Conservation (phyloP, 2,888 invertebrate genomes). For the Copidosoma aretas region DNA sequence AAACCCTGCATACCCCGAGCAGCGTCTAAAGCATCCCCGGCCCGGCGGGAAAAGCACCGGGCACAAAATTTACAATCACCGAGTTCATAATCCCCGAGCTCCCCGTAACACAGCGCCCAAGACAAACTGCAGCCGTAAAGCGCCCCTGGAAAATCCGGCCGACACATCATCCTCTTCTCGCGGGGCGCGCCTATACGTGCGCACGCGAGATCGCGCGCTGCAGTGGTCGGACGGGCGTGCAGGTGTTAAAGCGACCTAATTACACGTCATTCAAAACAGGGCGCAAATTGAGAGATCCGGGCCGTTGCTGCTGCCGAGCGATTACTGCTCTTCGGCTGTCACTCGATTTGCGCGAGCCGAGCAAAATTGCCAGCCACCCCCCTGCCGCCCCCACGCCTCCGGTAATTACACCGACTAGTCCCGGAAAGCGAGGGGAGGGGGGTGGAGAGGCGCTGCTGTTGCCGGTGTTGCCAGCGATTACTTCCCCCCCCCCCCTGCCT, state of each 20-base stretch:
- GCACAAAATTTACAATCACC: no score
- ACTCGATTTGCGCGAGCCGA: conserved; percentile 27
- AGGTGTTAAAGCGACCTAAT: conserved; percentile 32
- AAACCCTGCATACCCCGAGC: no score
- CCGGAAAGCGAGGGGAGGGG: background rate
- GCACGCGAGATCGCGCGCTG: no score
- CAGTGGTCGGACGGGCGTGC: no score
- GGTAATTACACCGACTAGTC: conserved; percentile 28
- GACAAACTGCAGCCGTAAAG: no score
- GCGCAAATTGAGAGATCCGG: conserved; percentile 33
- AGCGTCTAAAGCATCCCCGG: no score
- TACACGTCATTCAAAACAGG: conserved; percentile 36
- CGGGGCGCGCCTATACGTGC: no score
- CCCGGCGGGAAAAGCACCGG: no score
- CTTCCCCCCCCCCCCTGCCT: conserved; percentile 23
- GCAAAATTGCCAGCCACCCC: conserved; percentile 23
- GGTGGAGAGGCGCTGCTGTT: background rate
- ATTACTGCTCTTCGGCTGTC: conserved; percentile 32
- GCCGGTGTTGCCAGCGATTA: conserved; percentile 25
- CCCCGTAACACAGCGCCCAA: no score
- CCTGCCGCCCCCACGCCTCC: background rate
- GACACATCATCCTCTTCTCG: no score
- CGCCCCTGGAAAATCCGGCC: no score
- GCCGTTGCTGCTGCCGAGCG: conserved; percentile 9
- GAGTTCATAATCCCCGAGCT: no score